Conservation (phyloP, 2,888 invertebrate genomes). For the Notodonta ziczac region DNA sequence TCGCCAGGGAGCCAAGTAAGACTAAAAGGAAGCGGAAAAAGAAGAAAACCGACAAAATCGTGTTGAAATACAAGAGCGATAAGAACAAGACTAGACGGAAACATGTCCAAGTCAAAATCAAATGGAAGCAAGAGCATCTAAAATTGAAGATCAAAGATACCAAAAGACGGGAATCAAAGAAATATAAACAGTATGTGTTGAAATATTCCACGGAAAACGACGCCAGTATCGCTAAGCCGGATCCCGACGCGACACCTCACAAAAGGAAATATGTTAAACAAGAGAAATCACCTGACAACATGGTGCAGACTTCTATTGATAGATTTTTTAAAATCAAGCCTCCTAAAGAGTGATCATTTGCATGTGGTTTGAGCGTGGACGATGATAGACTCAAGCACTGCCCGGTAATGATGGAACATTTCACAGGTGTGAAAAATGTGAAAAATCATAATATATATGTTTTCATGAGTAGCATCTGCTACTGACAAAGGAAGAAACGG, state of each 20-base stretch:
- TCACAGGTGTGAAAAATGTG: too few relatives aligned
- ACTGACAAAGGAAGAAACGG: too few relatives aligned
- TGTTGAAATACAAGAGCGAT: constrained; percentile 18
- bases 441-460: too few relatives aligned
- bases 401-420: too few relatives aligned
- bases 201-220: constrained; percentile 46
- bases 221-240: constrained; percentile 47
- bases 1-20: constrained; percentile 17
- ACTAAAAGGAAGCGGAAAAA: constrained; percentile 11
- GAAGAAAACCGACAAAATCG: constrained; percentile 16
- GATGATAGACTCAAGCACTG: too few relatives aligned
- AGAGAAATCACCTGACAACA: constrained; percentile 55
- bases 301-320: constrained; percentile 65
- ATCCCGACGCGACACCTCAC: constrained; percentile 43
- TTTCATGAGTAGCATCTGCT: too few relatives aligned
- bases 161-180: constrained; percentile 17
- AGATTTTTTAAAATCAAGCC: constrained; percentile 60
- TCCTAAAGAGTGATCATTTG: neutral
- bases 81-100: constrained; percentile 25
- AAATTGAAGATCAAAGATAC: constrained; percentile 52
- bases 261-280: constrained; percentile 52
- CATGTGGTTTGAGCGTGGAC: too few relatives aligned
- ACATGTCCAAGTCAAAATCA: constrained; percentile 60
- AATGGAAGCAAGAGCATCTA: constrained; percentile 50
- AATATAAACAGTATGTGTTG: constrained; percentile 61